Conservation (phyloP, 2,888 invertebrate genomes). For the Cosmia pyralina region DNA sequence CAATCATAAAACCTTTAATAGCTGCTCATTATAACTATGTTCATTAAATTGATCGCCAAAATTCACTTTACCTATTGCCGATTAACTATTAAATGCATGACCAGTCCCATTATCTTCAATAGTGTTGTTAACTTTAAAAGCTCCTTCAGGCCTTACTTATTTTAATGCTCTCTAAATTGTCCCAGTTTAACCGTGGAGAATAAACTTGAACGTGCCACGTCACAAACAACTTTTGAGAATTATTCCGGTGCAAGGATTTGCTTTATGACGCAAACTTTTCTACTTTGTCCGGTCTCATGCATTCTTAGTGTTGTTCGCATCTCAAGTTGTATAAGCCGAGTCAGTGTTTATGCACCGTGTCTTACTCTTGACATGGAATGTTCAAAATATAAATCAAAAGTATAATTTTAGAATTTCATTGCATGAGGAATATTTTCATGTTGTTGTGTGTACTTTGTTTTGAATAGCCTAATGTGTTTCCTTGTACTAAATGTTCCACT, state of each 20-base stretch:
- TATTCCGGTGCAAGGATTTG: conserved; percentile 62
- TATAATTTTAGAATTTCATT: conserved; percentile 22
- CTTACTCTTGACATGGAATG: conserved; percentile 43
- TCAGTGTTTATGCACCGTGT: conserved; percentile 53
- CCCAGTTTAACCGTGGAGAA: conserved; percentile 40
- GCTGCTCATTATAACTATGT: not conserved
- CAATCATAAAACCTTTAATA: not conserved
- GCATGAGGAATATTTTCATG: conserved; percentile 14
- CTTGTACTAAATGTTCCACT: not conserved
- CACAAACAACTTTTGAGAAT: conserved; percentile 56
- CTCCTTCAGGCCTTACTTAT: conserved; percentile 25
- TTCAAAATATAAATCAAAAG: conserved; percentile 41
- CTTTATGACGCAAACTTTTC: conserved; percentile 62
- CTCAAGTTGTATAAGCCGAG: conserved; percentile 38
- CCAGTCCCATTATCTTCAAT: conserved; percentile 8
- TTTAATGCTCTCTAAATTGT: conserved; percentile 50
- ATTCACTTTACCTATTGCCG: not conserved
- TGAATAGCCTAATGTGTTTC: not conserved
- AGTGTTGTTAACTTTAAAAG: conserved; percentile 27
- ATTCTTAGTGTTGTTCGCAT: conserved; percentile 55
- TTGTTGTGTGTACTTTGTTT: not conserved
- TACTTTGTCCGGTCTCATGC: conserved; percentile 56
- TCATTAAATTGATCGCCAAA: not conserved
- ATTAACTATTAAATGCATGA: not conserved
- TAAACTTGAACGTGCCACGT: conserved; percentile 52